Evolutionary conservation across 2,797 vertebrate genomes (phyloP).

Genomic region (Phylloscopus collybita): DNA sequence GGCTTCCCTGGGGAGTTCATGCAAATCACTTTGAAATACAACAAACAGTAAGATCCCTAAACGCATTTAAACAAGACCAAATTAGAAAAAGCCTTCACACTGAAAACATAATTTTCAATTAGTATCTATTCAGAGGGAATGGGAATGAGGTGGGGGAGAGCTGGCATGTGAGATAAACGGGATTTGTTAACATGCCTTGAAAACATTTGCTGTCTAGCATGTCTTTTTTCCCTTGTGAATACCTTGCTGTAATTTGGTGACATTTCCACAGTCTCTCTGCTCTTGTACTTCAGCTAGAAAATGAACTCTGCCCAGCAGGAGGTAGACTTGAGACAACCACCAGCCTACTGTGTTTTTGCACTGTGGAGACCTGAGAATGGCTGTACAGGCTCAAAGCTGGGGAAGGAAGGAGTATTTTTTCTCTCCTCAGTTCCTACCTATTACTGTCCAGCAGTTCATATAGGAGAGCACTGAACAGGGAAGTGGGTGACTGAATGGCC

Average conservation of each 20-base stretch:
- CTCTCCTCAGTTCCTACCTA: not conserved
- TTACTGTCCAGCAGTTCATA: not conserved
- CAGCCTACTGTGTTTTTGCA: not conserved
- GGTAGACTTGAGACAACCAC: not conserved
- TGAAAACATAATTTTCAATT: conserved; percentile 80
- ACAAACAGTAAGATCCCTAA: conserved; percentile 57
- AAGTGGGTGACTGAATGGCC: not conserved
- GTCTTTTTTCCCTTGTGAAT: conserved; percentile 30
- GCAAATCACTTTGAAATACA: conserved; percentile 66
- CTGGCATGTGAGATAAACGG: conserved; percentile 43
- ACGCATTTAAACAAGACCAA: conserved; percentile 70
- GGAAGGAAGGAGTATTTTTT: not conserved
- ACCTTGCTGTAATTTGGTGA: conserved; percentile 59
- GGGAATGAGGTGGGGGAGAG: conserved; percentile 32
- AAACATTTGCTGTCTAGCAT: conserved; percentile 39
- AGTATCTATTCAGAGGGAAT: conserved; percentile 72
- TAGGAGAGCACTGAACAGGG: not conserved
- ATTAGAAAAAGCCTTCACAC: conserved; percentile 74
- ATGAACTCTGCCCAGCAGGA: conserved; percentile 21
- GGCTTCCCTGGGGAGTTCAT: conserved; percentile 52
- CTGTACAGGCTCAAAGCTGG: not conserved
- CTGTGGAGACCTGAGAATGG: not conserved
- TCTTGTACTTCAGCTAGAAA: not conserved
- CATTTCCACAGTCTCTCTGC: not conserved
- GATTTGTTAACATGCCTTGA: conserved; percentile 62